A percentile compares a stretch with the other conserved stretches of the same genome.
Evolutionary conservation across 2,888 invertebrate genomes (phyloP).

Genomic region (Rhopalosiphum nymphaeae): DNA sequence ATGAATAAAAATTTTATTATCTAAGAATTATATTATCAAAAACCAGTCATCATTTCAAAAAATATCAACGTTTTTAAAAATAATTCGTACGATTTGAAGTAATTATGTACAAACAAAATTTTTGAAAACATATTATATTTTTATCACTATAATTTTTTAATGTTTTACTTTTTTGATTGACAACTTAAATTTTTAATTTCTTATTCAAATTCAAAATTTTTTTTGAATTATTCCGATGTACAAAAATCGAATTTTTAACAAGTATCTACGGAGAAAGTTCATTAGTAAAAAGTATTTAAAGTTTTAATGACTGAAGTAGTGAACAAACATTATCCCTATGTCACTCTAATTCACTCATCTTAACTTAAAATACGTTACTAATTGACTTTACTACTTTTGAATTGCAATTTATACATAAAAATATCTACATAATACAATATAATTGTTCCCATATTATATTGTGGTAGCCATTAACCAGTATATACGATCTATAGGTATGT

Average conservation of each 20-base stretch:
- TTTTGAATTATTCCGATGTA: background rate
- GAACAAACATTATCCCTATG: background rate
- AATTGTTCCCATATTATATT: background rate
- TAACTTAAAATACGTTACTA: background rate
- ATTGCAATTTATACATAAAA: background rate
- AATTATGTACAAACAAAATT: too few relatives aligned
- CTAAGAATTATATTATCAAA: background rate
- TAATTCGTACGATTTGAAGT: too few relatives aligned
- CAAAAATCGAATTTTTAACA: background rate
- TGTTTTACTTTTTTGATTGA: background rate
- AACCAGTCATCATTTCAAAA: background rate
- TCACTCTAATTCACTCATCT: background rate
- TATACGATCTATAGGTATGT: background rate
- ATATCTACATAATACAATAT: background rate
- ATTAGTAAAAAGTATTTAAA: too few relatives aligned
- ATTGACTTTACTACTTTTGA: background rate
- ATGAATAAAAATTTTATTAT: background rate
- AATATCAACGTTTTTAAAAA: background rate
- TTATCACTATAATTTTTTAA: background rate
- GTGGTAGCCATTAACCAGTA: background rate
- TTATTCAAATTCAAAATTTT: background rate
- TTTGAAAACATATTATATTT: too few relatives aligned
- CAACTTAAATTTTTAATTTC: background rate
- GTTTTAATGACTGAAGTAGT: background rate
- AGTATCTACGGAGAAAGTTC: background rate